phyloP scores from a whole-genome alignment of 2,113 vertebrate species.

The Macquaria australasica region DNA sequence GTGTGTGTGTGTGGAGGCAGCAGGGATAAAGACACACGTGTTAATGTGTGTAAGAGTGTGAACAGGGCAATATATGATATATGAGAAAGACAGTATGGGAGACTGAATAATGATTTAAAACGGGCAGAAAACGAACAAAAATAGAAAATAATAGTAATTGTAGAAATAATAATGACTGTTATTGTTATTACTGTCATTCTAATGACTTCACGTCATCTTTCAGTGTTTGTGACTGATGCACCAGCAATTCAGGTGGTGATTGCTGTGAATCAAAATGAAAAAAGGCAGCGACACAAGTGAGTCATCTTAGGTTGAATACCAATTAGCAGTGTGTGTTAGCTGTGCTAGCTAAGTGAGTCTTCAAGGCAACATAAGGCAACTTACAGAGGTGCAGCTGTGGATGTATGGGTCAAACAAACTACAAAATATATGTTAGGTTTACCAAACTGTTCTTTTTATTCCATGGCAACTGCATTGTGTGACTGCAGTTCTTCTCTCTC shows the following conservation, averaged over 20 bases:
- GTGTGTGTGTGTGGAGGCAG: background rate
- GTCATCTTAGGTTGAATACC: slow-evolving; percentile 19
- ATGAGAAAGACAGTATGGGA: background rate
- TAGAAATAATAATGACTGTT: background rate
- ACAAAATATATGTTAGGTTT: background rate
- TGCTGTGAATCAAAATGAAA: slow-evolving; percentile 38
- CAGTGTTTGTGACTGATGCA: slow-evolving; percentile 16
- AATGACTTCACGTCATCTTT: slow-evolving; percentile 6
- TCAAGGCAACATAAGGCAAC: background rate
- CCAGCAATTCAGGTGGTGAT: slow-evolving; percentile 1
- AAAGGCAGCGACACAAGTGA: slow-evolving; percentile 37
- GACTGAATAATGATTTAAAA: background rate
- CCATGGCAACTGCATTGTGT: background rate
- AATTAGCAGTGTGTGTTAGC: slow-evolving; percentile 12
- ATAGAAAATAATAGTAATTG: background rate
- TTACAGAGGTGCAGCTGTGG: background rate
- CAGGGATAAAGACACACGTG: background rate
- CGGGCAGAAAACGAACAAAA: background rate
- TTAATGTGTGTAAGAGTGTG: background rate
- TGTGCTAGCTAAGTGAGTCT: background rate
- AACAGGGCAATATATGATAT: background rate
- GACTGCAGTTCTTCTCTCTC: background rate
- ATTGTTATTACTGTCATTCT: background rate
- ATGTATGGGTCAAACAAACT: background rate
- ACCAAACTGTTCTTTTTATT: background rate